These are phyloP conservation scores for Spilarctia lutea DNA, from an alignment of 2,888 invertebrate species.

Conservation along the genomic window DNA sequence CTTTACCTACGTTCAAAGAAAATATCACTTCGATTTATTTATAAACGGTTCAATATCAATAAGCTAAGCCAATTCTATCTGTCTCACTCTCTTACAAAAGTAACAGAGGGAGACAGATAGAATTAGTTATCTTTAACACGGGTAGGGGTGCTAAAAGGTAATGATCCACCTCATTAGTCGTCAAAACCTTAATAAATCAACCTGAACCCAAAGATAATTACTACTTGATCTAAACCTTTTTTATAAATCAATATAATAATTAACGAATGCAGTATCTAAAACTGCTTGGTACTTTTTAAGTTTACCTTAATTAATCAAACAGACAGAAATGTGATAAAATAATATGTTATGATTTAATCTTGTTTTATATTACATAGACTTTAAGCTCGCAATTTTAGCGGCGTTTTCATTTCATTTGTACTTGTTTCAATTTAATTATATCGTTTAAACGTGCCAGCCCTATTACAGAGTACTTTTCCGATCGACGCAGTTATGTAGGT, in stretches of 20 bases:
- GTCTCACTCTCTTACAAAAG: no score
- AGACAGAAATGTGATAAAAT: no score
- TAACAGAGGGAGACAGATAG: slow-evolving; percentile 30
- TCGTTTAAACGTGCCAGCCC: slow-evolving; percentile 1
- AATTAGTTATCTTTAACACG: slow-evolving; percentile 11
- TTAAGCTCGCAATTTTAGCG: not conserved
- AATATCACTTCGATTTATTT: slow-evolving; percentile 28
- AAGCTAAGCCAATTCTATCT: no score
- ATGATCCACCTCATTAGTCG: not conserved
- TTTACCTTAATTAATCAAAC: no score
- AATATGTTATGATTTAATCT: no score
- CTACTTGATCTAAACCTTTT: no score
- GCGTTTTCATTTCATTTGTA: not conserved
- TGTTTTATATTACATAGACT: no score
- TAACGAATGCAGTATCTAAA: no score
- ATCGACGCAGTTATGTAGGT: slow-evolving; percentile 39
- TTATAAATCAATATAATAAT: no score
- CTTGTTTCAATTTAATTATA: not conserved
- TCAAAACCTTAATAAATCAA: no score
- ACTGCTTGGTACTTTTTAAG: no score
- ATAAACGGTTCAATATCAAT: slow-evolving; percentile 47
- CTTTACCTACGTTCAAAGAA: not conserved
- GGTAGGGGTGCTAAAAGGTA: not conserved
- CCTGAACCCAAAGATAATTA: no score
- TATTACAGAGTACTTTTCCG: slow-evolving; percentile 37